Evolutionary conservation across 2,888 invertebrate species (phyloP).

Genomic region (Molorchus minor): DNA sequence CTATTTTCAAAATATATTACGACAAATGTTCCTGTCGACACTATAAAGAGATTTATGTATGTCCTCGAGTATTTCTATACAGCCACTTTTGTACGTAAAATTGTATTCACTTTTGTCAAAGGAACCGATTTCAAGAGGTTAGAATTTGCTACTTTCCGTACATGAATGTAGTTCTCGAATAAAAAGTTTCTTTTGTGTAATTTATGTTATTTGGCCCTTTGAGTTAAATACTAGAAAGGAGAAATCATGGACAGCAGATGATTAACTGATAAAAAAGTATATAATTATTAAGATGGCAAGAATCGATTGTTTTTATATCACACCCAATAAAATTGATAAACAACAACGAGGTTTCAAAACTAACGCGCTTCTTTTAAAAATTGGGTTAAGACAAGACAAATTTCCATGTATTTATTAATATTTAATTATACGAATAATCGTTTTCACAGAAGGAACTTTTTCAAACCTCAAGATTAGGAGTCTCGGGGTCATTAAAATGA

Average conservation of each 20-base stretch:
- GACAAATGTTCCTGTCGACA: constrained; percentile 51
- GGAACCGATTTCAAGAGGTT: constrained; percentile 32
- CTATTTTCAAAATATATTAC: constrained; percentile 50
- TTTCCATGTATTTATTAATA: too few species aligned
- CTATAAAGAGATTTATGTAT: constrained; percentile 50
- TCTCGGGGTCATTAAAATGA: too few species aligned
- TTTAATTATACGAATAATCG: too few species aligned
- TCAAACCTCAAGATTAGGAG: too few species aligned
- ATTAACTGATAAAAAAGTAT: too few species aligned
- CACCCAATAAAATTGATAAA: too few species aligned
- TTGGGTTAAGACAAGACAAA: too few species aligned
- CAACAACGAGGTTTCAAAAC: too few species aligned
- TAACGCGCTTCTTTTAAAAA: too few species aligned
- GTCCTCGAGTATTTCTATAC: constrained; percentile 47
- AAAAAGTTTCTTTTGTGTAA: constrained; percentile 27
- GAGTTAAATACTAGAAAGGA: constrained; percentile 25
- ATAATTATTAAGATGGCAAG: too few species aligned
- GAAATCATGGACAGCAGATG: constrained; percentile 7
- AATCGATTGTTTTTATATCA: too few species aligned
- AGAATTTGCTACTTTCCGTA: constrained; percentile 19
- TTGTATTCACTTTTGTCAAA: constrained; percentile 48
- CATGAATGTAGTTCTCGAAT: constrained; percentile 30
- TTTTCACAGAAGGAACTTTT: too few species aligned
- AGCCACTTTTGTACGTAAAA: constrained; percentile 48
- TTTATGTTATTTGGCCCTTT: constrained; percentile 36